Conservation (phyloP, 23 tunicate genomes). For the Pegea sp. region DNA sequence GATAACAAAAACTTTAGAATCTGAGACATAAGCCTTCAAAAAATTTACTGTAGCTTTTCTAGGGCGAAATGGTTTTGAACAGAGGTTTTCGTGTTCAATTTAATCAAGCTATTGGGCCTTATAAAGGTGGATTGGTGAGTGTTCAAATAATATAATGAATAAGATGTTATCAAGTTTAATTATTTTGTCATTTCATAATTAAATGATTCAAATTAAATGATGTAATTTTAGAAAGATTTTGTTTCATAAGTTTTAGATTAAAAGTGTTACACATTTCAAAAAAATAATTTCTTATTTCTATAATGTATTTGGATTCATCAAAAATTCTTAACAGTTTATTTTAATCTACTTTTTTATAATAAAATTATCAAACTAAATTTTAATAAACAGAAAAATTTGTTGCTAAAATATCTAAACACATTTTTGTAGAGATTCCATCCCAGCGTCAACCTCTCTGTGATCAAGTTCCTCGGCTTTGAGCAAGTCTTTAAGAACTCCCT, state of each 20-base stretch:
- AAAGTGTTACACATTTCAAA: too few relatives aligned
- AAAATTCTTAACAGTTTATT: too few relatives aligned
- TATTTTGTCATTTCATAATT: neutral
- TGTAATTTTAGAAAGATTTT: too few relatives aligned
- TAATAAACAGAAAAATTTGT: too few relatives aligned
- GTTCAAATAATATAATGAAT: neutral
- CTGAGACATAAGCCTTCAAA: neutral
- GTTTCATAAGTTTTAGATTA: too few relatives aligned
- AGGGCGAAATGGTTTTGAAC: slow-evolving; percentile 94
- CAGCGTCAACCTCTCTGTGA: slow-evolving; percentile 89
- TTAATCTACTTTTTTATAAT: too few relatives aligned
- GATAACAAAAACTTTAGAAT: too few relatives aligned
- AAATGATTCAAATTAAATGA: too few relatives aligned
- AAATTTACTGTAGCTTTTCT: neutral
- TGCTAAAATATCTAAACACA: neutral
- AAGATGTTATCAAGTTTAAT: neutral
- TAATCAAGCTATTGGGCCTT: slow-evolving; percentile 98
- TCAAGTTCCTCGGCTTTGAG: slow-evolving; percentile 97
- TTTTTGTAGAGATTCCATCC: slow-evolving; percentile 81
- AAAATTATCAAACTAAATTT: too few relatives aligned
- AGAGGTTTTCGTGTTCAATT: slow-evolving; percentile 97
- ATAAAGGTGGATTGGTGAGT: slow-evolving; percentile 97
- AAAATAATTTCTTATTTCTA: too few relatives aligned
- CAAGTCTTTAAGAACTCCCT: slow-evolving; percentile 99
- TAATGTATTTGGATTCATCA: too few relatives aligned